These are phyloP conservation scores for Smutsia gigantea DNA, from an alignment of 2,797 vertebrate species.

Conservation along the genomic window DNA sequence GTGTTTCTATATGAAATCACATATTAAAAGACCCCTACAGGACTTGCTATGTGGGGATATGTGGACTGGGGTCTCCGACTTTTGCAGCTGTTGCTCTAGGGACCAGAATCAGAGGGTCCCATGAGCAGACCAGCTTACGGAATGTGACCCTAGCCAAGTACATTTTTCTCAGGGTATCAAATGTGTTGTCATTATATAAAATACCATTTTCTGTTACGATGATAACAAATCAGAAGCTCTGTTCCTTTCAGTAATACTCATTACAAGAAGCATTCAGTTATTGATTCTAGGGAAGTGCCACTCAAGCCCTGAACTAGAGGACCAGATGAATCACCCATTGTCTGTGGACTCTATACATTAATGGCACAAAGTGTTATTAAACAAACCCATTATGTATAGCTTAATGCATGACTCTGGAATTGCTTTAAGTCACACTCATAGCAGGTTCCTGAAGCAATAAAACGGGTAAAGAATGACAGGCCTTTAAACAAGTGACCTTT, in stretches of 20 bases:
- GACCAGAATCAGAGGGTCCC: background rate
- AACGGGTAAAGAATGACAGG: background rate
- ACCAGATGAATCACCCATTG: background rate
- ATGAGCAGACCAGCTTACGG: too few relatives aligned
- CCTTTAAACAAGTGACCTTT: slow-evolving; percentile 50
- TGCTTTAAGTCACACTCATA: background rate
- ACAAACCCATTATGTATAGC: background rate
- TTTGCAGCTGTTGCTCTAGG: background rate
- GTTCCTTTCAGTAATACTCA: background rate
- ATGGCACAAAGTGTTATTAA: background rate
- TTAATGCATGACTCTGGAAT: background rate
- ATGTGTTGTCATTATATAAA: background rate
- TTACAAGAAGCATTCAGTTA: background rate
- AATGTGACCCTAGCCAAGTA: background rate
- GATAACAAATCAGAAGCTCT: background rate
- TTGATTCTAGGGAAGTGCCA: background rate
- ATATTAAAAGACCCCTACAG: background rate
- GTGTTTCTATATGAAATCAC: background rate
- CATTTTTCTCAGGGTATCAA: background rate
- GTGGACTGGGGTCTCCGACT: background rate
- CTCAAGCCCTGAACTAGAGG: background rate
- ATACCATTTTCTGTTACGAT: background rate
- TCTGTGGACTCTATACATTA: background rate
- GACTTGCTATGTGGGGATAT: background rate
- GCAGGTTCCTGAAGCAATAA: slow-evolving; percentile 1